Evolutionary conservation across 2,797 vertebrate genomes (phyloP).

Genomic region (Hippoglossus hippoglossus): DNA sequence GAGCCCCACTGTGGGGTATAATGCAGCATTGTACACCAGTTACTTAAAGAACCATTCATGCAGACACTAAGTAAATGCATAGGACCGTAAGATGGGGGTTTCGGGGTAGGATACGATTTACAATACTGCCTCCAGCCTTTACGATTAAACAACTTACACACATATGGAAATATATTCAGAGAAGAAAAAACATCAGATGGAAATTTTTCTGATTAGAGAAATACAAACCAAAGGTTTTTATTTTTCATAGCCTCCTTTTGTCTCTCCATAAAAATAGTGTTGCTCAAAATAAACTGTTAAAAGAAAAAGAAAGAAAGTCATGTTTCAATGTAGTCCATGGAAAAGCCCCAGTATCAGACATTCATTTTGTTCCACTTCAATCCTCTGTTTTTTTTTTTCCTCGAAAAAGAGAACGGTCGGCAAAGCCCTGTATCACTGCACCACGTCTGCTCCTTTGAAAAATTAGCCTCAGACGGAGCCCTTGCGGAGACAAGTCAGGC

Average conservation of each 20-base stretch:
- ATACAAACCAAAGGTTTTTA: slow-evolving; percentile 87
- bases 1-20: slow-evolving; percentile 81
- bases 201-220: slow-evolving; percentile 83
- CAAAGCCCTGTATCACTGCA: slow-evolving; percentile 81
- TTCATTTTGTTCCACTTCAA: slow-evolving; percentile 79
- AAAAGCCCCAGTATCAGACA: slow-evolving; percentile 85
- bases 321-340: slow-evolving; percentile 81
- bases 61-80: slow-evolving; percentile 80
- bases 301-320: slow-evolving; percentile 68
- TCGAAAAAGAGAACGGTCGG: slow-evolving; percentile 77
- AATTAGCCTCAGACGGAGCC: slow-evolving; percentile 83
- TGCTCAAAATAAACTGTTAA: slow-evolving; percentile 83
- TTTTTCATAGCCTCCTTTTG: slow-evolving; percentile 83
- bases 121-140: slow-evolving; percentile 71
- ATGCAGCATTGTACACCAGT: slow-evolving; percentile 82
- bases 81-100: slow-evolving; percentile 70
- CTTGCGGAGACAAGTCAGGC: slow-evolving; percentile 86
- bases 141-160: slow-evolving; percentile 72
- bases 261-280: slow-evolving; percentile 88
- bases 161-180: slow-evolving; percentile 63
- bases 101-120: slow-evolving; percentile 64
- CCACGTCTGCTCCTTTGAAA: slow-evolving; percentile 79
- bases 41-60: slow-evolving; percentile 83
- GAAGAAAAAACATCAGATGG: slow-evolving; percentile 71
- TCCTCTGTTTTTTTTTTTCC: slow-evolving; percentile 60